Conservation (phyloP, 2,797 vertebrate species). For the Limnodromus scolopaceus region DNA sequence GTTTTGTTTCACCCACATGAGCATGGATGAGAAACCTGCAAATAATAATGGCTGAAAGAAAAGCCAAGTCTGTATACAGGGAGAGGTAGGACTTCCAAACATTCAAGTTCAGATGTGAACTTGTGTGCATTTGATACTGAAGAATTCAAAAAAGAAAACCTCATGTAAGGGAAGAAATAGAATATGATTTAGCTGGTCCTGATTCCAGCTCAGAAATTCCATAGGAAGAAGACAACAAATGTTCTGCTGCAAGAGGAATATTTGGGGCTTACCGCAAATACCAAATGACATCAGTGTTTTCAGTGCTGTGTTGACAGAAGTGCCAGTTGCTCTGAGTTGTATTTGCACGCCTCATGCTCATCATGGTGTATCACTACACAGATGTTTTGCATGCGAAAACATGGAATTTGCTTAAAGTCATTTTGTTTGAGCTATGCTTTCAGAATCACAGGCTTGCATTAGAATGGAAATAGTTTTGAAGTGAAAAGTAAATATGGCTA, state of each 20-base stretch:
- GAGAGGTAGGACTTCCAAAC: not conserved
- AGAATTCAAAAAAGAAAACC: not conserved
- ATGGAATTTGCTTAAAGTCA: not conserved
- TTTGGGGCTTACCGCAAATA: constrained; percentile 50
- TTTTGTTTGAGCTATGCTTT: not conserved
- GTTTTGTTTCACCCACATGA: not conserved
- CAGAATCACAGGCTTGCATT: not conserved
- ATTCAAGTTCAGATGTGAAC: not conserved
- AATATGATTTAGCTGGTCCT: not conserved
- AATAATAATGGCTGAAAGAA: not conserved
- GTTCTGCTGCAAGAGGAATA: constrained; percentile 19
- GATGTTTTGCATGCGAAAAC: not conserved
- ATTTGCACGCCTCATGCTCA: not conserved
- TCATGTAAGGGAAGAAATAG: not conserved
- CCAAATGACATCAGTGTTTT: constrained; percentile 22
- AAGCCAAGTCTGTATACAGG: not conserved
- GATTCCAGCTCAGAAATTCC: constrained; percentile 25
- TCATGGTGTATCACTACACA: not conserved
- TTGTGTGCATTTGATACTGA: not conserved
- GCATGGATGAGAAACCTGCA: not conserved
- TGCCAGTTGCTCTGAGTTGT: constrained; percentile 16
- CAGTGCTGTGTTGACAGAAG: constrained; percentile 32
- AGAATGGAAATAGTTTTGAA: not conserved
- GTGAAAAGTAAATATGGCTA: not conserved
- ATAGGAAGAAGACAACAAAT: constrained; percentile 32